Percentiles rank a stretch among this genome's conserved stretches.
phyloP scores from a whole-genome alignment of 2,888 invertebrate species.

The Brassicogethes aeneus region DNA sequence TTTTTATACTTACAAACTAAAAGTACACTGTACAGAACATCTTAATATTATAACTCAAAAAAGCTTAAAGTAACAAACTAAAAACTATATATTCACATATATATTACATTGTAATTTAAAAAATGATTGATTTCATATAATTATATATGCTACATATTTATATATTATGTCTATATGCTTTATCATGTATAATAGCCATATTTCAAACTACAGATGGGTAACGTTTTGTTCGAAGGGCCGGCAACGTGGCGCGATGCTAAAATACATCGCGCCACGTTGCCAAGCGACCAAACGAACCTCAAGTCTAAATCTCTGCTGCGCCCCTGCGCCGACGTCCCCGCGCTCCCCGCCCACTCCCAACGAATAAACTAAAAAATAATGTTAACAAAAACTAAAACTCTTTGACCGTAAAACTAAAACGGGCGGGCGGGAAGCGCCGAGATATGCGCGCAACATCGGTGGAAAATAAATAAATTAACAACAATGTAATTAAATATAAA shows the following conservation, averaged over 20 bases:
- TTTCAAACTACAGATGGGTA: conserved; percentile 41
- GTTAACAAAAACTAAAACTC: conserved; percentile 16
- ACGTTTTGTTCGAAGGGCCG: conserved; percentile 23
- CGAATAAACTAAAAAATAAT: conserved; percentile 18
- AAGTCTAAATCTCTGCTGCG: neutral
- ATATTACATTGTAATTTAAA: conserved; percentile 41
- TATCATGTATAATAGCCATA: conserved; percentile 36
- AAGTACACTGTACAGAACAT: conserved; percentile 43
- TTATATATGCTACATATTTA: conserved; percentile 38
- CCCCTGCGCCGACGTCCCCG: conserved; percentile 13
- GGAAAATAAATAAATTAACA: conserved; percentile 25
- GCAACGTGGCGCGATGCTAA: conserved; percentile 14
- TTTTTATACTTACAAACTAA: conserved; percentile 38
- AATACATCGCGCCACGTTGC: neutral
- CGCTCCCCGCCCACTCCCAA: conserved; percentile 21
- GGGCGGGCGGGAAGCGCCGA: conserved; percentile 9
- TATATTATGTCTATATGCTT: conserved; percentile 38
- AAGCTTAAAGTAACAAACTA: conserved; percentile 38
- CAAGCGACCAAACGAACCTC: neutral
- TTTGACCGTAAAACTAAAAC: conserved; percentile 6
- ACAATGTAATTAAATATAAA: conserved; percentile 23
- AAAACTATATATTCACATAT: conserved; percentile 40
- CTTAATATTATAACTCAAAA: conserved; percentile 34
- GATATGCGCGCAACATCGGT: conserved; percentile 4
- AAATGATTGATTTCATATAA: conserved; percentile 36